These are phyloP conservation scores for Brachyhypopomus gauderio DNA, from an alignment of 2,113 vertebrate species.

Conservation along the genomic window DNA sequence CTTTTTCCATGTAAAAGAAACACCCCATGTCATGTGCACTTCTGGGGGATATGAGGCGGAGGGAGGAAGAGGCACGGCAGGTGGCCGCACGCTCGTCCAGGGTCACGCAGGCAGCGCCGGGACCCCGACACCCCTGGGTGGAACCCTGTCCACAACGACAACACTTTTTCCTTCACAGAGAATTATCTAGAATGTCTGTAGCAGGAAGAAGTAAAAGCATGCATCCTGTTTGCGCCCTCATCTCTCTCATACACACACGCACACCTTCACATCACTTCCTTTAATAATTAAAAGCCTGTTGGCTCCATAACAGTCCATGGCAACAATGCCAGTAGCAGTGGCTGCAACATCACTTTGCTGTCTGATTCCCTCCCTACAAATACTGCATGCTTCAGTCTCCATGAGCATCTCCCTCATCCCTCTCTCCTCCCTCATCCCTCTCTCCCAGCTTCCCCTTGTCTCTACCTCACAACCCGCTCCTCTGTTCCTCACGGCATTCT, in stretches of 20 bases:
- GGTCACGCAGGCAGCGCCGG: neutral
- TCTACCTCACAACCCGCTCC: neutral
- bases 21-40: neutral
- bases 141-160: neutral
- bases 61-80: too few relatives aligned
- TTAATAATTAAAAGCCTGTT: neutral
- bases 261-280: too few relatives aligned
- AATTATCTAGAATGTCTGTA: constrained; percentile 64
- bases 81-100: too few relatives aligned
- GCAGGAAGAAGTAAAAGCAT: constrained; percentile 73
- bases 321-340: neutral
- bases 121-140: neutral
- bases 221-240: constrained; percentile 78
- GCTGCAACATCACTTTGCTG: too few relatives aligned
- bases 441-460: neutral
- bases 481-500: neutral
- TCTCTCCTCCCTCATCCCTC: too few relatives aligned
- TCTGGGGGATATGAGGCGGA: neutral
- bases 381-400: too few relatives aligned
- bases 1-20: neutral
- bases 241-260: constrained; percentile 13
- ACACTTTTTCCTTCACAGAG: constrained; percentile 42
- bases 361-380: too few relatives aligned
- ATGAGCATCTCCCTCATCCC: too few relatives aligned
- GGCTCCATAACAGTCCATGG: neutral